A percentile compares a stretch with the other conserved stretches of the same genome.
Evolutionary conservation across 2,888 invertebrate genomes (phyloP).

Genomic region (Protula sp.): DNA sequence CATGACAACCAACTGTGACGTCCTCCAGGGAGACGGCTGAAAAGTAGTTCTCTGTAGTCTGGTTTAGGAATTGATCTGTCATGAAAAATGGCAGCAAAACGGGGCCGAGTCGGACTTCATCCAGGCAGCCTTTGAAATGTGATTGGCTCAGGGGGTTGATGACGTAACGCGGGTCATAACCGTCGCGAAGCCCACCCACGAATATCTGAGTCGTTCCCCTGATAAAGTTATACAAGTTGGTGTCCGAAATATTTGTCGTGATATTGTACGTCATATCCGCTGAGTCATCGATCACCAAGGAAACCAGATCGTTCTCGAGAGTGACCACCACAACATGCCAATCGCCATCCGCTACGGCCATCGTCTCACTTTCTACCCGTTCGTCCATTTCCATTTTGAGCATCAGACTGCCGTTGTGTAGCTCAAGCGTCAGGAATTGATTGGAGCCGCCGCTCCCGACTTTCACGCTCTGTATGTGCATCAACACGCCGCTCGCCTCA

Average conservation of each 20-base stretch:
- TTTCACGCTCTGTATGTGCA: neutral
- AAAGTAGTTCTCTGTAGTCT: constrained; percentile 9
- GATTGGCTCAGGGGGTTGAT: too few species aligned
- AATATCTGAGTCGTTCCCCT: neutral
- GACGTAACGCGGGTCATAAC: neutral
- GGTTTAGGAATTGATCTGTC: constrained; percentile 5
- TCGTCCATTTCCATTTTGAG: too few species aligned
- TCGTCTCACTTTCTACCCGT: neutral
- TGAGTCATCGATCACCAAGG: neutral
- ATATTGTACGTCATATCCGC: too few species aligned
- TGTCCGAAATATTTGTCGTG: neutral
- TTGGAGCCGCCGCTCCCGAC: too few species aligned
- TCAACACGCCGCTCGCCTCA: neutral
- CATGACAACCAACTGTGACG: constrained; percentile 20
- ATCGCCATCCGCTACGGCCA: neutral
- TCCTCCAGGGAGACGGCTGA: neutral
- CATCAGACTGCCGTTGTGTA: too few species aligned
- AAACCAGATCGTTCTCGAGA: neutral
- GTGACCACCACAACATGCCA: neutral
- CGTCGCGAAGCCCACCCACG: neutral
- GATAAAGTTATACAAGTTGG: neutral
- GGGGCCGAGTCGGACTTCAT: constrained; percentile 77
- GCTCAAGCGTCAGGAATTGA: constrained; percentile 22
- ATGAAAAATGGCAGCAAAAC: constrained; percentile 73
- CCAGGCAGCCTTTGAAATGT: constrained; percentile 75